Evolutionary conservation across 1,140 invertebrate species (phyloP).

Genomic region (Zaprionus ghesquierei): DNA sequence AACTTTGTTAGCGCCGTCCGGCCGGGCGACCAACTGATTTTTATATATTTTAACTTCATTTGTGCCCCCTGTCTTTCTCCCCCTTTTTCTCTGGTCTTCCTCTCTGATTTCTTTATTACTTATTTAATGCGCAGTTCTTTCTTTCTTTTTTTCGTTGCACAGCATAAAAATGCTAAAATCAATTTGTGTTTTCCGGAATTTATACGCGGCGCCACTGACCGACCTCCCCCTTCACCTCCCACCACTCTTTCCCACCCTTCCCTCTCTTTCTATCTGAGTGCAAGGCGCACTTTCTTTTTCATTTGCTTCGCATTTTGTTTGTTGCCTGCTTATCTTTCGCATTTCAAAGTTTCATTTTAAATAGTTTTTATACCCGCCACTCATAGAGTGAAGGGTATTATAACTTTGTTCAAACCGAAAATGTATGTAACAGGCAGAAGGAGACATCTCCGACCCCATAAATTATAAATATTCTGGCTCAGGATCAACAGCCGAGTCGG

Average conservation of each 20-base stretch:
- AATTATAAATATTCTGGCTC: too few species aligned
- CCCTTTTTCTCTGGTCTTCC: not conserved
- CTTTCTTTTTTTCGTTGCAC: conserved; percentile 19
- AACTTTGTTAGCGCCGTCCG: conserved; percentile 70
- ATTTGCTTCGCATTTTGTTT: conserved; percentile 29
- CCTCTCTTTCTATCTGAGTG: not conserved
- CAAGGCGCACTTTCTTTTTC: conserved; percentile 42
- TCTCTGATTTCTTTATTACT: conserved; percentile 74
- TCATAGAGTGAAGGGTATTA: too few species aligned
- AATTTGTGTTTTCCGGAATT: conserved; percentile 69
- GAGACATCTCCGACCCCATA: too few species aligned
- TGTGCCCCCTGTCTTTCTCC: not conserved
- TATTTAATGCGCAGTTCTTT: conserved; percentile 72
- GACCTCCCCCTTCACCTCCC: too few species aligned
- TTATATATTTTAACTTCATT: conserved; percentile 61
- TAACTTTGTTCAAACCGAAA: too few species aligned
- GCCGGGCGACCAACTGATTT: conserved; percentile 64
- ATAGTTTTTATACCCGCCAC: too few species aligned
- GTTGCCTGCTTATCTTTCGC: conserved; percentile 40
- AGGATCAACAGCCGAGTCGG: too few species aligned
- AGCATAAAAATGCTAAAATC: conserved; percentile 51
- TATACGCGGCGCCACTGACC: conserved; percentile 8
- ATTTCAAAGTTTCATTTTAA: conserved; percentile 72
- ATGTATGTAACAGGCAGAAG: too few species aligned
- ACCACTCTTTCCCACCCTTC: not conserved